Conservation (phyloP, 2,797 vertebrate genomes). For the Peromyscus attwateri region DNA sequence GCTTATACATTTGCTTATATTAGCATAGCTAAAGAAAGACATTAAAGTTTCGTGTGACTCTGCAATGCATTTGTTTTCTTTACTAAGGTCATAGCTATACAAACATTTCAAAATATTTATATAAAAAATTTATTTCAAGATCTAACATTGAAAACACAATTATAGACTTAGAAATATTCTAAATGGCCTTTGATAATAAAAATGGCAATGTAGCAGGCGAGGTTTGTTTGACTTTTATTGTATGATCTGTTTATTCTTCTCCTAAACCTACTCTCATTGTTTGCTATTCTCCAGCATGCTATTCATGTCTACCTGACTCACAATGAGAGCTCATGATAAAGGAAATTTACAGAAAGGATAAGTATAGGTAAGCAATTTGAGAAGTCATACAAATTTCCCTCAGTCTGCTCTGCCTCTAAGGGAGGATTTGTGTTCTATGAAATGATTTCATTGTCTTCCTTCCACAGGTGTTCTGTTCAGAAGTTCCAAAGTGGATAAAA, state of each 20-base stretch:
- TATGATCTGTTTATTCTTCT: conserved; percentile 20
- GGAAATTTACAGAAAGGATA: conserved; percentile 34
- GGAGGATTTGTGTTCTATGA: background rate
- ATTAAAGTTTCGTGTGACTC: conserved; percentile 45
- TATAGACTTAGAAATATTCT: conserved; percentile 54
- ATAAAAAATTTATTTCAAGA: conserved; percentile 26
- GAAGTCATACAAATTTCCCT: background rate
- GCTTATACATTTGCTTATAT: conserved; percentile 25
- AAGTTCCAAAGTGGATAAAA: background rate
- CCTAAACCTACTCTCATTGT: background rate
- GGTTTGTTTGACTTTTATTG: conserved; percentile 67
- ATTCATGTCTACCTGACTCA: background rate
- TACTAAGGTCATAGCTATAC: conserved; percentile 11
- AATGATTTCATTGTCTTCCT: background rate
- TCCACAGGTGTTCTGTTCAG: background rate
- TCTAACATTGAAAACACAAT: background rate
- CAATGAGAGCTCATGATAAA: background rate
- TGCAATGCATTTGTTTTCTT: conserved; percentile 11
- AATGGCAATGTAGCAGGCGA: conserved; percentile 50
- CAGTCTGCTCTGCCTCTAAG: background rate
- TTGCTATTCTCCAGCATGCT: conserved; percentile 9
- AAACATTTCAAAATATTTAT: background rate
- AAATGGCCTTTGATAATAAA: conserved; percentile 49
- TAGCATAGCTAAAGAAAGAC: background rate
- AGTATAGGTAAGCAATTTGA: conserved; percentile 33